phyloP scores from a whole-genome alignment of 2,888 invertebrate genomes.

The Spisula solida region DNA sequence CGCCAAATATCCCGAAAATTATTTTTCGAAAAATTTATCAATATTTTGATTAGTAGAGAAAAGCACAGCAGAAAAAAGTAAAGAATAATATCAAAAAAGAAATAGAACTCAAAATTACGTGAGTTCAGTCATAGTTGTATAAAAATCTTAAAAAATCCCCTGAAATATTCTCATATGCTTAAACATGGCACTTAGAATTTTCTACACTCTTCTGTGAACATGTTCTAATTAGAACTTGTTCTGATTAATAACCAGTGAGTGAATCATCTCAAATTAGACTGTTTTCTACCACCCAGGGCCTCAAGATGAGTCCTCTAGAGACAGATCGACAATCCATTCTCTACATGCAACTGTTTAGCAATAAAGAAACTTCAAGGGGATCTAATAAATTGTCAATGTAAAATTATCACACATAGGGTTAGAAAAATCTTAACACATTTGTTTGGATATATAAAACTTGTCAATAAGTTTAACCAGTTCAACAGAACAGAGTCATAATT shows the following conservation, averaged over 20 bases:
- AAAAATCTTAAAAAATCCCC: constrained; percentile 11
- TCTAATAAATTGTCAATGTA: neutral
- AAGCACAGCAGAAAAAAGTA: constrained; percentile 2
- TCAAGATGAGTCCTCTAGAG: neutral
- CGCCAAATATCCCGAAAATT: neutral
- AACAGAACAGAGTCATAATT: neutral
- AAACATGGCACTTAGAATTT: too few species aligned
- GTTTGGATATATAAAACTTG: neutral
- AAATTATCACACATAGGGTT: neutral
- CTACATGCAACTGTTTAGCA: neutral
- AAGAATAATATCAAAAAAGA: neutral
- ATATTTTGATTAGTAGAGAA: constrained; percentile 5
- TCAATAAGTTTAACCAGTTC: neutral
- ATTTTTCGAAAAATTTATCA: neutral
- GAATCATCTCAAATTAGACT: neutral
- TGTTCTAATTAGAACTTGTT: neutral
- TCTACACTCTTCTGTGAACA: too few species aligned
- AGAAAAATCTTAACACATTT: neutral
- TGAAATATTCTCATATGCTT: too few species aligned
- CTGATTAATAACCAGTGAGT: neutral
- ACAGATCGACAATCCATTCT: neutral
- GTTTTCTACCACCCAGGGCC: neutral
- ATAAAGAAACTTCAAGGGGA: neutral
- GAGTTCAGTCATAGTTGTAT: neutral
- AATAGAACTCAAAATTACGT: neutral